phyloP scores from a whole-genome alignment of 2,888 invertebrate species.

The Trichogramma dendrolimi region DNA sequence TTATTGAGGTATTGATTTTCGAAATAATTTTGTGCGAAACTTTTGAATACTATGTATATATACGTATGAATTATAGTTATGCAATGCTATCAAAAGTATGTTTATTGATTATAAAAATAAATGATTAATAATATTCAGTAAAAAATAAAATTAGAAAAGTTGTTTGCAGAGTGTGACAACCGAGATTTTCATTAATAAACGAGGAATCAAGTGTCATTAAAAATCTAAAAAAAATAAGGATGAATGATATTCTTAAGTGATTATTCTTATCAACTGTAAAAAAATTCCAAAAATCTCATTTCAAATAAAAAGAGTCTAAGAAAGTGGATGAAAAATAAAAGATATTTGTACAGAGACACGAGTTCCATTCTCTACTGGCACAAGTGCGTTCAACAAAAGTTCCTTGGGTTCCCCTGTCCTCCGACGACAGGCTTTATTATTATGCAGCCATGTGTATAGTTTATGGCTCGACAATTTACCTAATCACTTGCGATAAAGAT shows the following conservation, averaged over 20 bases:
- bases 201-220: background rate
- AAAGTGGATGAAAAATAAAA: background rate
- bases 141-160: background rate
- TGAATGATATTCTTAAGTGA: background rate
- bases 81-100: too few species aligned
- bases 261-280: background rate
- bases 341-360: conserved; percentile 5
- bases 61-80: too few species aligned
- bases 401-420: conserved; percentile 39
- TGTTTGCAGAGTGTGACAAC: background rate
- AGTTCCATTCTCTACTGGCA: conserved; percentile 41
- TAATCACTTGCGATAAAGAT: conserved; percentile 26
- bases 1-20: too few species aligned
- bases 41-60: too few species aligned
- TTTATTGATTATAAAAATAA: too few species aligned
- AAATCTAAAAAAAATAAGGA: conserved; percentile 16
- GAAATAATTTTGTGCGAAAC: too few species aligned
- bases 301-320: too few species aligned
- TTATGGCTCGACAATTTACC: conserved; percentile 27
- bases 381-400: conserved; percentile 38
- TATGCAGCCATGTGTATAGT: conserved; percentile 36
- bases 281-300: background rate
- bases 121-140: background rate
- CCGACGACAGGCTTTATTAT: conserved; percentile 37
- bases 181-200: too few species aligned